Evolutionary conservation across 2,888 invertebrate species (phyloP).

Genomic region (Apamea crenata): DNA sequence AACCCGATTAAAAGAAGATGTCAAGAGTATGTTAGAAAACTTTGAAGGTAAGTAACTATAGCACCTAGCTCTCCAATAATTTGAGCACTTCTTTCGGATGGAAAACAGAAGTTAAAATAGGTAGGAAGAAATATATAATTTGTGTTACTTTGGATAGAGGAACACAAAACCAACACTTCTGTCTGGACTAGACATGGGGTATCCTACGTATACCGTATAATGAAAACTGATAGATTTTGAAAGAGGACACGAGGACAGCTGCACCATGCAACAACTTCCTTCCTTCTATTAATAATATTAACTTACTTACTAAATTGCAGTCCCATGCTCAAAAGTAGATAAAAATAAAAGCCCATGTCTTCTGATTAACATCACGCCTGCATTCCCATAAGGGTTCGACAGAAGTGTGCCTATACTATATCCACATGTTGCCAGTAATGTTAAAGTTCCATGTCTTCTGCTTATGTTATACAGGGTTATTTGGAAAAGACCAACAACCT

Average conservation of each 20-base stretch:
- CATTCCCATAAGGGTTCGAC: neutral
- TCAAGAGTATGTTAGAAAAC: conserved; percentile 99
- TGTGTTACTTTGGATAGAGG: neutral
- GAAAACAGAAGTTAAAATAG: neutral
- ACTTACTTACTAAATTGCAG: neutral
- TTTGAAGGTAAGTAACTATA: conserved; percentile 94
- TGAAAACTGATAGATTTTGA: neutral
- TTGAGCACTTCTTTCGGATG: neutral
- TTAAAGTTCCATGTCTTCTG: neutral
- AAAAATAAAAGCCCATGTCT: neutral
- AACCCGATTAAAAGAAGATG: conserved; percentile 98
- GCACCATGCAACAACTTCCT: no score
- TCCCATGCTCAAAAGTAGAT: neutral
- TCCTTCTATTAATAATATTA: neutral
- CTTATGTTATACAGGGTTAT: no score
- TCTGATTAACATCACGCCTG: neutral
- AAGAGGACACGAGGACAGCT: no score
- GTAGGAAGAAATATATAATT: no score
- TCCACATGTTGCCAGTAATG: neutral
- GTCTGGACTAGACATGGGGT: neutral
- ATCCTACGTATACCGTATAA: no score
- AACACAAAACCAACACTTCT: neutral
- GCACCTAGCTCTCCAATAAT: neutral
- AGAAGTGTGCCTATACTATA: neutral
- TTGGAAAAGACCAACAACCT: no score